phyloP scores from a whole-genome alignment of 2,888 invertebrate species.

The Hyalella azteca region DNA sequence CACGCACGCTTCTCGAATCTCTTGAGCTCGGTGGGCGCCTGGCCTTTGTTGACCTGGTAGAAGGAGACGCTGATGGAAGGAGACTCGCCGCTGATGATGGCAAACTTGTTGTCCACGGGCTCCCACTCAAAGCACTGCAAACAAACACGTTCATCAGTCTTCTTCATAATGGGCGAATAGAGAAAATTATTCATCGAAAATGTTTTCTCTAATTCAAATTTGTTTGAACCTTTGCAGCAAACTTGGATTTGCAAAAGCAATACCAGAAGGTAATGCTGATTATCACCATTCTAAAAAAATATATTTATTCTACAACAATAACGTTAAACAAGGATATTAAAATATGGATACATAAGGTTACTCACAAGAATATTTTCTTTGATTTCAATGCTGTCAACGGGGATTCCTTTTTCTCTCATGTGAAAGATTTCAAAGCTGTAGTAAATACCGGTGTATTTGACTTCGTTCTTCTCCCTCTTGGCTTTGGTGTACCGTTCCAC shows the following conservation, averaged over 20 bases:
- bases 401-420: constrained; percentile 95
- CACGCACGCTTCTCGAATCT: constrained; percentile 81
- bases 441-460: constrained; percentile 93
- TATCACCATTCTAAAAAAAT: no score
- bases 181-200: no score
- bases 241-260: no score
- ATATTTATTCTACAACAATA: no score
- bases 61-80: constrained; percentile 87
- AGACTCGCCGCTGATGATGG: constrained; percentile 92
- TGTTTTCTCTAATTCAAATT: no score
- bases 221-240: no score
- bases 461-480: constrained; percentile 85
- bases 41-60: constrained; percentile 88
- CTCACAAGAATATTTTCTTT: constrained; percentile 66
- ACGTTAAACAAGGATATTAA: no score
- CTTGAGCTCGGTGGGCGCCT: constrained; percentile 82
- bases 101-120: constrained; percentile 93
- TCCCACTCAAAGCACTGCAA: constrained; percentile 98
- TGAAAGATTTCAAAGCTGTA: constrained; percentile 99
- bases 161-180: no score
- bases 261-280: no score
- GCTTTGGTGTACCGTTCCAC: constrained; percentile 87
- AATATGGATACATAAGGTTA: no score
- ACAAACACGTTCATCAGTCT: no score
- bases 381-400: constrained; percentile 95